Base-by-base conservation (phyloP, 2,888 invertebrate genomes). In the Agapetus fuscipes region DNA sequence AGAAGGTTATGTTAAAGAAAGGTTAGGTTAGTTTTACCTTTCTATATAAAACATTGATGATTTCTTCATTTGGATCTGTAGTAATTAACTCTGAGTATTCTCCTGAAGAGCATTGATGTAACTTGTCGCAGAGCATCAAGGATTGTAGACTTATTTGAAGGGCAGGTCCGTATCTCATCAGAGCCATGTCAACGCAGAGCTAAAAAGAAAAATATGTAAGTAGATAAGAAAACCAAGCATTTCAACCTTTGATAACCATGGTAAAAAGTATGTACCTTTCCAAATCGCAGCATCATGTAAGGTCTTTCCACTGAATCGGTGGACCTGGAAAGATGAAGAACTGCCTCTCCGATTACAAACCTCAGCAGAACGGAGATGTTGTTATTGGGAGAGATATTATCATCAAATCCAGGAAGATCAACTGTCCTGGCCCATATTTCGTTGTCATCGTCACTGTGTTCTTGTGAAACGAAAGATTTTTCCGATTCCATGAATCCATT, bases 341-440 rank as follows among this genome's bases (percentile, higher is more conserved):
- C 76, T 46, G 80, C 59, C 49, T 68, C 69, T 62, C 82, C 83
- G 11, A 86, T 65, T 15, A 80, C 74, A 48, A 86, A 76, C 52
- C 87, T 66, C 34, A 83, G 62, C 38, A 87, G 63, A 25, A 79
- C 69, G 34, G 75, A 75, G 39, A 87, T 83, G 34, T 72, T 76
- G 59, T 88, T 88, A 54, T 75, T 76, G 0, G 82, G 80, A 0
- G 87, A 86, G 17, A 84, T 78, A 55, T 84, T 86, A 54, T 88
- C 88, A 49, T 88, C 87, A 48, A 88, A 80, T 2, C 86, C 83
- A 2, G 85, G 84, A 26, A 86, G 66, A 59, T 85, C 83, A 0
- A 85, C 78, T 5, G 76, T 77, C 42, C 83, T 67, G 1, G 84
- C 82, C 72, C 81, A 83, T 33, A 80, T 72, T 53, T 86, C 85